These are phyloP conservation scores for Aleiodes testaceus DNA, from an alignment of 2,888 invertebrate species.

Conservation along the genomic window DNA sequence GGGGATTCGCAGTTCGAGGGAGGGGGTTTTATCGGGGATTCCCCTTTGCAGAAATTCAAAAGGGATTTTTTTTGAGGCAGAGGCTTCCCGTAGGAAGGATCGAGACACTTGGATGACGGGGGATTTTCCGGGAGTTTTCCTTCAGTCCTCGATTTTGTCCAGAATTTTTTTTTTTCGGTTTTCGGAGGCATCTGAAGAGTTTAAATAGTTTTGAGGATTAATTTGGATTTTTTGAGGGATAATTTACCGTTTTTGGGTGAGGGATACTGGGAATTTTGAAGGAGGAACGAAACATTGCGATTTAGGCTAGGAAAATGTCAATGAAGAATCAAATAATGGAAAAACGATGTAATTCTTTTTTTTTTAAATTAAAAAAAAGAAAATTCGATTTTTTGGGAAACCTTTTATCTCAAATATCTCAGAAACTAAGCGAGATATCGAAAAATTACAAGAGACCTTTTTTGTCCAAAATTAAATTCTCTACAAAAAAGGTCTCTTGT, in stretches of 20 bases:
- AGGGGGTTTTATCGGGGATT: constrained; percentile 28
- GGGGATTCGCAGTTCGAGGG: constrained; percentile 33
- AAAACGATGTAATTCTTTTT: constrained; percentile 17
- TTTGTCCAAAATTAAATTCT: too few relatives aligned
- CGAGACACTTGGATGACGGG: constrained; percentile 37
- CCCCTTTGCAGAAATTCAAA: constrained; percentile 44
- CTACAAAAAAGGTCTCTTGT: too few relatives aligned
- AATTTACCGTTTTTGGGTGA: constrained; percentile 15
- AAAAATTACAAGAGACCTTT: too few relatives aligned
- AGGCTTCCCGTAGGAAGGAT: constrained; percentile 14
- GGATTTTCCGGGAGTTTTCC: neutral
- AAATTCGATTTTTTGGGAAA: too few relatives aligned
- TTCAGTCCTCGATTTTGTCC: neutral
- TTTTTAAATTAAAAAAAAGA: too few relatives aligned
- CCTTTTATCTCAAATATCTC: too few relatives aligned
- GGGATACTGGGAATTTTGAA: constrained; percentile 37
- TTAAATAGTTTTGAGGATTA: neutral
- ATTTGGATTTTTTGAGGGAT: neutral
- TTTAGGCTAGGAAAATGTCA: neutral
- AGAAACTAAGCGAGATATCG: too few relatives aligned
- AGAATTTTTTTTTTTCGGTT: neutral
- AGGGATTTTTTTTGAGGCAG: constrained; percentile 39
- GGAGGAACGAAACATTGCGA: constrained; percentile 37
- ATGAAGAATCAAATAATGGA: constrained; percentile 3
- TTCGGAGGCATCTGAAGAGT: neutral